Evolutionary conservation across 2,113 vertebrate species (phyloP).

Genomic region (Gobio gobio): DNA sequence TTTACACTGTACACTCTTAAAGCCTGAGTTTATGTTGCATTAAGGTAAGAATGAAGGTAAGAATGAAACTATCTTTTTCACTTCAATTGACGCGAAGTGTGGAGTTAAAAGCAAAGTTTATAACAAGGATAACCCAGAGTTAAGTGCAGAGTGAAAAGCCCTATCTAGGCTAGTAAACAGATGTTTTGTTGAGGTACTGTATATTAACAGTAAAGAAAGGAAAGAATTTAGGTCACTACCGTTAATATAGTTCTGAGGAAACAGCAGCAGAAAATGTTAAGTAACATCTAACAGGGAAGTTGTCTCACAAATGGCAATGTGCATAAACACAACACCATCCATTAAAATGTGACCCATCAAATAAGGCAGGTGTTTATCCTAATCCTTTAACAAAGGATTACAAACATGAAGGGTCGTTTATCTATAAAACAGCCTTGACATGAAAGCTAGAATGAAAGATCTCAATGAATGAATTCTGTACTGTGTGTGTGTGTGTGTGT

Average conservation of each 20-base stretch:
- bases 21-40: no score
- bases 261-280: neutral
- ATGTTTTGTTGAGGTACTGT: no score
- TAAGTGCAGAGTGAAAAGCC: no score
- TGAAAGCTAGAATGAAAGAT: neutral
- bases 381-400: neutral
- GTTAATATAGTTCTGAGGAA: neutral
- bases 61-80: no score
- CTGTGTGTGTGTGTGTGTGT: slow-evolving; percentile 14
- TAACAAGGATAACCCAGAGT: no score
- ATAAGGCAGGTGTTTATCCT: neutral
- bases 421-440: neutral
- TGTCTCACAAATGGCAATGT: neutral
- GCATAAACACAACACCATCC: neutral
- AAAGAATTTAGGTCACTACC: neutral
- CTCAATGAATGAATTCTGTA: neutral
- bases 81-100: no score
- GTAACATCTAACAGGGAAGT: neutral
- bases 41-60: no score
- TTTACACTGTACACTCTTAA: no score
- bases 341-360: neutral
- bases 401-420: neutral
- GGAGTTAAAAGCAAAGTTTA: no score
- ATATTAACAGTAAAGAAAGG: neutral
- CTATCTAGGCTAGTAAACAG: no score